Percentiles rank a stretch among this genome's conserved stretches.
Conservation (phyloP, 2,888 invertebrate genomes). For the Pterobdella sp. region DNA sequence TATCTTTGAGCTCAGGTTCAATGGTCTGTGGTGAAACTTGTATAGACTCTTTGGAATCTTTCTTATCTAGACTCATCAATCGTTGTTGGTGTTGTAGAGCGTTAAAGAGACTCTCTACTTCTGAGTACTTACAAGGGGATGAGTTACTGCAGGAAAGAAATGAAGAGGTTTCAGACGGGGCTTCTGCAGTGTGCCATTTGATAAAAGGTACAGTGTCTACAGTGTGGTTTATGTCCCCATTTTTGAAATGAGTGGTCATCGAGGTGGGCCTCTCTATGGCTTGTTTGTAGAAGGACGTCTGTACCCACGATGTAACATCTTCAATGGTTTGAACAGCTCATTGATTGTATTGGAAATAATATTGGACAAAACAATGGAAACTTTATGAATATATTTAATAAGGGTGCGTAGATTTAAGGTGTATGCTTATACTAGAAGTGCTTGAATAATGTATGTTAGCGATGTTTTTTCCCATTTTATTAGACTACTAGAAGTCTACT, state of each 20-base stretch:
- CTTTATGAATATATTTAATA: no score
- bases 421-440: no score
- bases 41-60: background rate
- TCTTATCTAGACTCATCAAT: no score
- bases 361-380: no score
- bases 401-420: no score
- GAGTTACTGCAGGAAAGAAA: background rate
- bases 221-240: conserved; percentile 17
- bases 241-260: conserved; percentile 10
- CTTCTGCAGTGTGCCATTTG: background rate
- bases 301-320: conserved; percentile 3
- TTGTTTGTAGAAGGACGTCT: background rate
- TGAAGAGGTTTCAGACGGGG: conserved; percentile 5
- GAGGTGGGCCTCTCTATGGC: background rate
- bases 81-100: background rate
- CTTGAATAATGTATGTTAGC: no score
- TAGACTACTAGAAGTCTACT: no score
- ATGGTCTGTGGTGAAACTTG: background rate
- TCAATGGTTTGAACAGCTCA: no score
- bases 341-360: no score
- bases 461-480: no score
- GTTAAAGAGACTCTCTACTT: conserved; percentile 6
- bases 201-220: background rate
- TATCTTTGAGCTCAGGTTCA: background rate
- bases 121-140: background rate